phyloP scores from a whole-genome alignment of 1,140 invertebrate species.

The Harpegnathos saltator region DNA sequence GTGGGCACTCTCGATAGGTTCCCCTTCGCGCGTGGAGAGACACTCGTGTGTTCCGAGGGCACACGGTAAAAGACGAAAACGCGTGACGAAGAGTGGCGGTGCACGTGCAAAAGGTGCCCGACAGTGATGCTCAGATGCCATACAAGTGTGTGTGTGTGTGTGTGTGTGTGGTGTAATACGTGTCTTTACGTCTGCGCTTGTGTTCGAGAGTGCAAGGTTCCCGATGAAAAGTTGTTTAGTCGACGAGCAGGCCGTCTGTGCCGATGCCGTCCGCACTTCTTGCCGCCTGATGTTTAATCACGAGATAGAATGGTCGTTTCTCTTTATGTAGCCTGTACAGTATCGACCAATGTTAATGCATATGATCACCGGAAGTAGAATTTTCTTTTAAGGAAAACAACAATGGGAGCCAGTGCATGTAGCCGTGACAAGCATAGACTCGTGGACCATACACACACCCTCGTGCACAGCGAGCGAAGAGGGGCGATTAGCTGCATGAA shows the following conservation, averaged over 20 bases:
- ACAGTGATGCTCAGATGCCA: background rate
- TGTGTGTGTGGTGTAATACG: background rate
- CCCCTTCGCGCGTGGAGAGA: slow-evolving; percentile 5
- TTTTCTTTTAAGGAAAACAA: slow-evolving; percentile 1
- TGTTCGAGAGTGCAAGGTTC: background rate
- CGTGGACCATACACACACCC: slow-evolving; percentile 46
- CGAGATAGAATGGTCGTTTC: background rate
- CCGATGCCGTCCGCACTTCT: background rate
- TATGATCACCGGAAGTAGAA: background rate
- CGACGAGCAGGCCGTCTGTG: background rate
- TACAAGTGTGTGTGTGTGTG: background rate
- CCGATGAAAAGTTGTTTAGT: background rate
- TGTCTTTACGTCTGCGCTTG: too few species aligned
- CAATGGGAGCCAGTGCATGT: background rate
- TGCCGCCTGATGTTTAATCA: background rate
- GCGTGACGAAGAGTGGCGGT: slow-evolving; percentile 12
- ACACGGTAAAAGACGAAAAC: slow-evolving; percentile 9
- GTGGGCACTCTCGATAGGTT: slow-evolving; percentile 8
- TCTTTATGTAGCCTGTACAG: background rate
- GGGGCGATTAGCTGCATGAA: slow-evolving; percentile 5
- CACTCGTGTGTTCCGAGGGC: background rate
- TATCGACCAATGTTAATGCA: background rate
- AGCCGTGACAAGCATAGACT: background rate
- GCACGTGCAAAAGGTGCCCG: background rate
- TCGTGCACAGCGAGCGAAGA: slow-evolving; percentile 8